Conservation (phyloP, 1,140 invertebrate species). For the Trissolcus basalis region DNA sequence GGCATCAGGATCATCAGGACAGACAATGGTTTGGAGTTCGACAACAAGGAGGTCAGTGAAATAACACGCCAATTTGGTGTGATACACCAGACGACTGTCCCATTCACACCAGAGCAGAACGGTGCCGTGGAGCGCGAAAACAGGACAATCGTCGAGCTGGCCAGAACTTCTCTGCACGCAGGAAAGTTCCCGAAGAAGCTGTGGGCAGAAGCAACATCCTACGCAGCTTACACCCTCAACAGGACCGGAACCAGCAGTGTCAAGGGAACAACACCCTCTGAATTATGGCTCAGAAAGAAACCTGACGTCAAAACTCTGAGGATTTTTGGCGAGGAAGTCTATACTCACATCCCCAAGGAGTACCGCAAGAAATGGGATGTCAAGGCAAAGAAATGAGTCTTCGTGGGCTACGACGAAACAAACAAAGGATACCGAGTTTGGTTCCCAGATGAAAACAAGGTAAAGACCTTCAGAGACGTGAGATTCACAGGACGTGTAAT, state of each 20-base stretch:
- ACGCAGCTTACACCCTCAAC: constrained; percentile 17
- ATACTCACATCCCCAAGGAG: constrained; percentile 2
- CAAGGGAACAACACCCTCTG: neutral
- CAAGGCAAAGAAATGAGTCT: too few species aligned
- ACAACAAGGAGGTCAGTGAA: neutral
- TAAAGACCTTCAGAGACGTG: too few species aligned
- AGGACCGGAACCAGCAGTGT: constrained; percentile 19
- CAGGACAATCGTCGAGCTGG: constrained; percentile 60
- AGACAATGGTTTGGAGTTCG: neutral
- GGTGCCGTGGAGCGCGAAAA: constrained; percentile 66
- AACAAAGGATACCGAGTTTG: too few species aligned
- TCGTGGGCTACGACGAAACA: too few species aligned
- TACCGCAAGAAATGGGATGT: too few species aligned
- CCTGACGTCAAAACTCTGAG: constrained; percentile 10
- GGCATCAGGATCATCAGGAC: constrained; percentile 1
- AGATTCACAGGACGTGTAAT: too few species aligned
- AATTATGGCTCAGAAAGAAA: constrained; percentile 2
- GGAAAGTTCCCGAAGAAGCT: constrained; percentile 3
- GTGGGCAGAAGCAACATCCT: constrained; percentile 23
- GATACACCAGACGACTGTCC: constrained; percentile 42
- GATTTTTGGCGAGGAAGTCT: constrained; percentile 18
- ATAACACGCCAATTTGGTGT: too few species aligned
- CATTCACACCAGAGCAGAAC: constrained; percentile 66
- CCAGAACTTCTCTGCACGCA: constrained; percentile 16
- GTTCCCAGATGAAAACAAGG: too few species aligned